These are phyloP conservation scores for Lepisosteus osseus DNA, from an alignment of 2,113 vertebrate species.

Conservation along the genomic window DNA sequence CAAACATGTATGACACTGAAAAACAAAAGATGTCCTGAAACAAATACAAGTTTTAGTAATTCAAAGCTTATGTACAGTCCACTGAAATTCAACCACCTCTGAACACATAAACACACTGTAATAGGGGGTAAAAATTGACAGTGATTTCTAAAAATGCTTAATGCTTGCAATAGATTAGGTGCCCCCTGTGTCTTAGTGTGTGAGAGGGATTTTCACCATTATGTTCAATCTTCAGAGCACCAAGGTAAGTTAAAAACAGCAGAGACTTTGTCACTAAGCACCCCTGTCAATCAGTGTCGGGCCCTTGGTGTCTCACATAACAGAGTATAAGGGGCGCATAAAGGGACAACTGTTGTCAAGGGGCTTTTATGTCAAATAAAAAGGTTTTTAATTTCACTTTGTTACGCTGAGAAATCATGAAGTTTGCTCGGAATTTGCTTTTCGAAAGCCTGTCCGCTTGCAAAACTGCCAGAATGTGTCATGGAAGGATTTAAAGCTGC, in stretches of 20 bases:
- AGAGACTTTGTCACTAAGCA: neutral
- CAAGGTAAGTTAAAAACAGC: neutral
- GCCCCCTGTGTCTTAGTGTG: too few relatives aligned
- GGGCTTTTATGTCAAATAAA: constrained; percentile 44
- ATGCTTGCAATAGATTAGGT: too few relatives aligned
- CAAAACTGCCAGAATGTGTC: neutral
- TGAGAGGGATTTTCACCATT: too few relatives aligned
- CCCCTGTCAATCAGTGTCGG: neutral
- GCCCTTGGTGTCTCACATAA: constrained; percentile 50
- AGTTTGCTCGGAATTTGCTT: constrained; percentile 34
- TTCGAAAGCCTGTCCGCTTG: constrained; percentile 11
- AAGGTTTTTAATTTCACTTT: constrained; percentile 59
- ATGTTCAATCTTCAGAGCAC: neutral
- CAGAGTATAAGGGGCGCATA: constrained; percentile 39
- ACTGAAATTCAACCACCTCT: too few relatives aligned
- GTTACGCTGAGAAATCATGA: constrained; percentile 49
- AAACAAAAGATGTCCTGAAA: too few relatives aligned
- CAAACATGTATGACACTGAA: too few relatives aligned
- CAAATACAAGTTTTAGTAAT: too few relatives aligned
- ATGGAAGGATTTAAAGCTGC: neutral
- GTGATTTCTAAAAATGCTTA: too few relatives aligned
- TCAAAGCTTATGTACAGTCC: too few relatives aligned
- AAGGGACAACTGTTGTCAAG: constrained; percentile 55
- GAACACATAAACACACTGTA: too few relatives aligned
- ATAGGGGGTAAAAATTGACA: too few relatives aligned